phyloP scores from a whole-genome alignment of 2,113 vertebrate species.

The Trichechus manatus region DNA sequence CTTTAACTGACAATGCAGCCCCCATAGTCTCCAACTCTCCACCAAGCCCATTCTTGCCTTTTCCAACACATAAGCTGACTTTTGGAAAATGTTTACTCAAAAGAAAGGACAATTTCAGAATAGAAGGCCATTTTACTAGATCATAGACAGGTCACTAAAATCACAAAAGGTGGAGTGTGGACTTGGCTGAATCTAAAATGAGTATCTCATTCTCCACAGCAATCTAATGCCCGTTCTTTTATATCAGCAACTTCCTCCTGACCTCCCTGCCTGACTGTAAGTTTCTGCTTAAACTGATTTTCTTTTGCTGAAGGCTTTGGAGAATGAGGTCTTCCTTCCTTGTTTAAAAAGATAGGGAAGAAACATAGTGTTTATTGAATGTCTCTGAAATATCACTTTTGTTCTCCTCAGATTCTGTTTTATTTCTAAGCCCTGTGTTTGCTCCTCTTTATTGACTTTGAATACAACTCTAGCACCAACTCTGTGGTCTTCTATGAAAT shows the following conservation, averaged over 20 bases:
- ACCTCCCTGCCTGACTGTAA: neutral
- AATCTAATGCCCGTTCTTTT: neutral
- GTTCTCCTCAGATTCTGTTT: neutral
- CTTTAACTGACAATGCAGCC: neutral
- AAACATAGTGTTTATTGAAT: neutral
- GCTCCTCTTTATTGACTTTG: neutral
- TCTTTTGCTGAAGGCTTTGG: neutral
- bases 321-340: constrained; percentile 1
- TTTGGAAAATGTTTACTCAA: neutral
- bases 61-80: neutral
- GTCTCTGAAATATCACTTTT: neutral
- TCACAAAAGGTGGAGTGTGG: neutral
- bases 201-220: neutral
- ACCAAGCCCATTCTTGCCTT: neutral
- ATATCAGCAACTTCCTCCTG: neutral
- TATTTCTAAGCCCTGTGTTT: neutral
- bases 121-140: neutral
- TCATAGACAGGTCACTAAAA: neutral
- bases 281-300: neutral
- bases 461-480: neutral
- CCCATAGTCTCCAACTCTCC: neutral
- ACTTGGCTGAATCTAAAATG: neutral
- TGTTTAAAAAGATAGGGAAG: neutral
- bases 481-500: neutral
- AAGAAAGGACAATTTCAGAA: neutral